Evolutionary conservation across 2,888 invertebrate genomes (phyloP), one percentile per base, ranked within the genome.

Genomic region (Oligia fasciuncula): DNA sequence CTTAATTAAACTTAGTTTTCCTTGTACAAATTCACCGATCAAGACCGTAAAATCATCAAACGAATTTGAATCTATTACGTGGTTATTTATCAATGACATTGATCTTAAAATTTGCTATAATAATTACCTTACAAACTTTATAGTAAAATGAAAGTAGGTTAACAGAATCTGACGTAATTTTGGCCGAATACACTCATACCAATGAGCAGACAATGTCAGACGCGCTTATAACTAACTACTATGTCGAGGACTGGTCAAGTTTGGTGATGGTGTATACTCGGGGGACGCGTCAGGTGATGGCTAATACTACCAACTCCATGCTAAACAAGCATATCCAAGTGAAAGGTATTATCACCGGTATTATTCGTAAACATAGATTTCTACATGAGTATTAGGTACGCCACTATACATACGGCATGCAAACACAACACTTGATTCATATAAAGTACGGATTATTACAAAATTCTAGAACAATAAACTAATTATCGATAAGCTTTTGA

Each of bases 91-190:
- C 81, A 87, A 85, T 86, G 87, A 80, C 89, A 91, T 90, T 90
- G 88, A 83, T 84, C 84, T 87, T 85, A 77, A 67, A 79, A 81
- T 85, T 84, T 78, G 78, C 79, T 88, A 88, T 87, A 88, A 87
- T 88, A 89, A 86, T 85, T 81, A 89, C 85, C 89, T 90, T 88
- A 89, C 81, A 85, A 84, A 87, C 79, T 87, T 88, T 83, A 87
- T 86, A 88, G 87, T 85, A 87, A 91, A 54, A 91, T 89, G 93
- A 94, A 94, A 94, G 94, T 94, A 91, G 94, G 94, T 93, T 93
- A 92, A 89, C 87, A 85, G 86, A 87, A 87, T 89, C 84, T 94
- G 92, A 94, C 89, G 93, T 92, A 93, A 93, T 89, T 86, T 87
- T 90, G 93, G 92, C 94, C 93, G 83, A 87, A 90, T 89, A 90